Evolutionary conservation across 2,888 invertebrate species (phyloP), one percentile per base, ranked within the genome.

Genomic region (Rotaria macrura): DNA sequence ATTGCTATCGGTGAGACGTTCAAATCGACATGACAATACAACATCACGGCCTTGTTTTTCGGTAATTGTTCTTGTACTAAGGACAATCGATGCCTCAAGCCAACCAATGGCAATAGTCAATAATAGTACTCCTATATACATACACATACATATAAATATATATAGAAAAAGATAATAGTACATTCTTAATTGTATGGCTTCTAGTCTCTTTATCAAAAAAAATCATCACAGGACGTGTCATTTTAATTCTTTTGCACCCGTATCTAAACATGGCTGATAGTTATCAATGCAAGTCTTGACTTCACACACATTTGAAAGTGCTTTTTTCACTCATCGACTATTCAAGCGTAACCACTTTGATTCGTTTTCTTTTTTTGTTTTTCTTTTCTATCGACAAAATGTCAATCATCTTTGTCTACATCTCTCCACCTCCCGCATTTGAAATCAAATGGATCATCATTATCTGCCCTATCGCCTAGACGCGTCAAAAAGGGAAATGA

Each of bases 391-490:
- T 34, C 7, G 34, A 34, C 34, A 34, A 79, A 79, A 79, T 79
- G 74, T 79, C 74, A 79, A 79, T 79, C 74, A 79, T 79, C 38
- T 79, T 79, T 79, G 74, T 79, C 38, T 79, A 10, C 40, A 10
- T 43, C 38, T 49, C 49, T 49, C 49, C 49, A 49, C 23, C 38
- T 79, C 6, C 38, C 23, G 38, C 40, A 25, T 43, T 79, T 38
- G 74, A 79, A 43, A 43, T 79, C 74, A 79, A 79, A 79, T 79
- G 38, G 74, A 79, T 79, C 74, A 79, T 79, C 74, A 79, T 79
- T 79, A 79, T 65, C 65, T 65, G 29, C 65, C 65, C 65, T 65
- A 65, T 65, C 65, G 65, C 65, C 34, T 34, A 65, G 65, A 65
- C 65, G 65, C 65, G 65, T 65, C 65, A 65, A 65, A 65, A n/a